Percentiles rank a stretch among this genome's conserved stretches.
Conservation (phyloP, 2,888 invertebrate genomes). For the Ceriagrion tenellum region DNA sequence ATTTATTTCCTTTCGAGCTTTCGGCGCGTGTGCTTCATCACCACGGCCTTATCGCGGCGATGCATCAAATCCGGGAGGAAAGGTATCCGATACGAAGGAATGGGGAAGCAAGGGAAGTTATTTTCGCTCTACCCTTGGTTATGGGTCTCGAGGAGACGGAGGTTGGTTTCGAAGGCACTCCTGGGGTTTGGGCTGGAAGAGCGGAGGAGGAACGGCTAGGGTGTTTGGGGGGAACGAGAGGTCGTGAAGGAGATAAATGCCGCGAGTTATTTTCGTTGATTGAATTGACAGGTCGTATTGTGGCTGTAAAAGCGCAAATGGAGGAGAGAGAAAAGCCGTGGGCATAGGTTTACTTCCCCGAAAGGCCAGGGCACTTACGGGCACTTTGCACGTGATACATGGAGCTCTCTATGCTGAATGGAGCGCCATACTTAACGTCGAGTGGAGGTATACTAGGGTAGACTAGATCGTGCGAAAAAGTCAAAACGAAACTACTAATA, state of each 20-base stretch:
- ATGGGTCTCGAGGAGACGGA: no score
- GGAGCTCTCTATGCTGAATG: no score
- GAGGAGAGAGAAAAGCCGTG: background rate
- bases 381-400: no score
- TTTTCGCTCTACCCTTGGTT: background rate
- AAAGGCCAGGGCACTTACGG: no score
- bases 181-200: no score
- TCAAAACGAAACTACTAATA: no score
- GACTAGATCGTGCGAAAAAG: no score
- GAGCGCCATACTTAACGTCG: no score
- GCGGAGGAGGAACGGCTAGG: background rate
- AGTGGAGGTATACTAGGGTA: no score
- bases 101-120: background rate
- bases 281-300: constrained; percentile 13
- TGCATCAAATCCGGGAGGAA: constrained; percentile 13
- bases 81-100: background rate
- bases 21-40: background rate
- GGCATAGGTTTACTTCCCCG: no score
- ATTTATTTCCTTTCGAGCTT: background rate
- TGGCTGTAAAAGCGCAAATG: background rate
- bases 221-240: background rate
- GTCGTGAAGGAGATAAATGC: constrained; percentile 13
- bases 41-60: constrained; percentile 48
- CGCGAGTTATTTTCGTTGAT: constrained; percentile 49
- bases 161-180: no score